Conservation (phyloP, 92 coral and sea anemone genomes). For the Epizoanthus rinbou region DNA sequence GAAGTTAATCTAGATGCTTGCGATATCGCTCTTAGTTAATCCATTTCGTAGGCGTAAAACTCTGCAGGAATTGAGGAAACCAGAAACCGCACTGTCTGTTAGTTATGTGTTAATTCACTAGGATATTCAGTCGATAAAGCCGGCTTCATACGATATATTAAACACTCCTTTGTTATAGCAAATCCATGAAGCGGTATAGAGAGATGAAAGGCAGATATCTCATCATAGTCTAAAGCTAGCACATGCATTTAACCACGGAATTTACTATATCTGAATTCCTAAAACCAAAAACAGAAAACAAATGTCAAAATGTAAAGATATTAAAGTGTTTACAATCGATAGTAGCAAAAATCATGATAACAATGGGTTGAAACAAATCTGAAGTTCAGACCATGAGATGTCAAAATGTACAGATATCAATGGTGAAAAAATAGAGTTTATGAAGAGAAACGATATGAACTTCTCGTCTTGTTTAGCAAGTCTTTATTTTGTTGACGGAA, state of each 20-base stretch:
- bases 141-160: not conserved
- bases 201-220: not conserved
- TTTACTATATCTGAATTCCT: too few relatives aligned
- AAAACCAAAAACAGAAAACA: too few relatives aligned
- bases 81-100: not conserved
- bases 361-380: not conserved
- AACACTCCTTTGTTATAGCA: not conserved
- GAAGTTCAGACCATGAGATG: too few relatives aligned
- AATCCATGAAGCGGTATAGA: not conserved
- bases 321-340: constrained; percentile 12
- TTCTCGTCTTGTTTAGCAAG: too few relatives aligned
- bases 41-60: constrained; percentile 40
- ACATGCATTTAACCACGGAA: too few relatives aligned
- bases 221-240: too few relatives aligned
- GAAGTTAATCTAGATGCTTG: not conserved
- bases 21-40: constrained; percentile 25
- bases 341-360: constrained; percentile 10
- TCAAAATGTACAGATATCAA: too few relatives aligned
- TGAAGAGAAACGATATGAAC: too few relatives aligned
- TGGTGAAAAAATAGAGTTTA: too few relatives aligned
- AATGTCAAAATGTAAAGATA: constrained; percentile 28
- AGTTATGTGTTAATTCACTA: constrained; percentile 10
- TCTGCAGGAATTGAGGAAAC: constrained; percentile 1
- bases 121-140: not conserved
- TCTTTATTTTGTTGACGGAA: too few relatives aligned